phyloP scores from a whole-genome alignment of 2,797 vertebrate species.

The Callimico goeldii region DNA sequence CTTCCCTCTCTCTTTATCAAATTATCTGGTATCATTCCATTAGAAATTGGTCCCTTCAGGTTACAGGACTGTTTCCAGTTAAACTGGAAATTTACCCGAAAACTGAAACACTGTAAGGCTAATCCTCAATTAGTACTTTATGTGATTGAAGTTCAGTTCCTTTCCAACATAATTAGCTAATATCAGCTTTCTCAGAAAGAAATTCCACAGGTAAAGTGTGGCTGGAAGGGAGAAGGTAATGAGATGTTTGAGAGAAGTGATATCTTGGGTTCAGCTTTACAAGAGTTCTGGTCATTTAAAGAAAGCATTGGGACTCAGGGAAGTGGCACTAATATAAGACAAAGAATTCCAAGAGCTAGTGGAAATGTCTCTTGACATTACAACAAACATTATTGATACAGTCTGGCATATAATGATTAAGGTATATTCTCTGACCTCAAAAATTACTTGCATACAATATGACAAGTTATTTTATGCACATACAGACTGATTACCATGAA shows the following conservation, averaged over 20 bases:
- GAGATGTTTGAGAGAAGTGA: neutral
- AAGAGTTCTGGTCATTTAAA: neutral
- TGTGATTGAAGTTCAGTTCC: neutral
- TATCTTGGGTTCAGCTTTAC: neutral
- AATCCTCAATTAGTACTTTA: neutral
- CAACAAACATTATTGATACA: neutral
- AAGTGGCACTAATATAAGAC: neutral
- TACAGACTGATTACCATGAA: neutral
- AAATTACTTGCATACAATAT: neutral
- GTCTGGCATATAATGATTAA: neutral
- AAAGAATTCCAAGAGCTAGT: neutral
- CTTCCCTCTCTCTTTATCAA: neutral
- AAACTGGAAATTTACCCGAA: slow-evolving; percentile 24
- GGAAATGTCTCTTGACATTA: neutral
- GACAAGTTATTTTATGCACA: neutral
- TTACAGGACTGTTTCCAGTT: neutral
- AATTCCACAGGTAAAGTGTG: neutral
- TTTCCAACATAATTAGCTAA: neutral
- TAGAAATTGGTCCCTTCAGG: neutral
- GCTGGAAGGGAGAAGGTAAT: neutral
- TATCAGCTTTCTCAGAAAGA: neutral
- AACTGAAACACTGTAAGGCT: neutral
- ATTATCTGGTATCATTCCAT: neutral
- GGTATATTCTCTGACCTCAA: neutral
- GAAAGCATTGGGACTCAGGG: neutral